These are phyloP conservation scores for Parochlus steinenii DNA, from an alignment of 2,888 invertebrate species.

Conservation along the genomic window DNA sequence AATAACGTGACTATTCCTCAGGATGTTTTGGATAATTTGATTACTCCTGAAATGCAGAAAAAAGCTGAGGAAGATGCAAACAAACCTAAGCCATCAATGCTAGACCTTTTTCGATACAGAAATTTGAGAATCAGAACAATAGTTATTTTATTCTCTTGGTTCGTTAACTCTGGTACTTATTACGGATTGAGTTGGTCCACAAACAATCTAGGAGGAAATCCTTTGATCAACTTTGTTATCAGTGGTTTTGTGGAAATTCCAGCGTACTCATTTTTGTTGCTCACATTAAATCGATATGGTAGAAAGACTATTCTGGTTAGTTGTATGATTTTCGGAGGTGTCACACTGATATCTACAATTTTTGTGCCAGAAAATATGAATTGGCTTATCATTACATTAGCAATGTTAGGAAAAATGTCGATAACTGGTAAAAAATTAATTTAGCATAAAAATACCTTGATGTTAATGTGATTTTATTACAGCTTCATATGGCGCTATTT, in stretches of 20 bases:
- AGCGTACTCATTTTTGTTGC: constrained; percentile 45
- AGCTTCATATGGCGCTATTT: constrained; percentile 57
- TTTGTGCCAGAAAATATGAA: constrained; percentile 36
- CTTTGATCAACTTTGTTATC: constrained; percentile 54
- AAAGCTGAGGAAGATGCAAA: constrained; percentile 22
- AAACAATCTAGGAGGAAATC: constrained; percentile 51
- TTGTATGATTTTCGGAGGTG: constrained; percentile 46
- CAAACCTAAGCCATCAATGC: constrained; percentile 30
- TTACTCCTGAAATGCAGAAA: no score
- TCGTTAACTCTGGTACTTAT: constrained; percentile 60
- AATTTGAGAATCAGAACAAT: constrained; percentile 45
- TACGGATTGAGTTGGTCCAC: constrained; percentile 65
- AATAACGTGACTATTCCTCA: constrained; percentile 42
- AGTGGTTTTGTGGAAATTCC: constrained; percentile 63
- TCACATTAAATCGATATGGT: constrained; percentile 53
- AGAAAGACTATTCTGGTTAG: constrained; percentile 49
- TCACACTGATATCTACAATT: constrained; percentile 38
- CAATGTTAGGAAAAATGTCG: constrained; percentile 54
- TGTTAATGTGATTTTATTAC: no score
- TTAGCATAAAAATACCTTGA: no score
- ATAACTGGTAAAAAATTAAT: constrained; percentile 58
- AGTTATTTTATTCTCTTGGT: constrained; percentile 61
- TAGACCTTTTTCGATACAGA: constrained; percentile 44
- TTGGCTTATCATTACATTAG: constrained; percentile 40
- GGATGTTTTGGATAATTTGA: constrained; percentile 35